Percentiles rank a stretch among this genome's conserved stretches.
Conservation (phyloP, 2,888 invertebrate species). For the Physocephala rufipes region DNA sequence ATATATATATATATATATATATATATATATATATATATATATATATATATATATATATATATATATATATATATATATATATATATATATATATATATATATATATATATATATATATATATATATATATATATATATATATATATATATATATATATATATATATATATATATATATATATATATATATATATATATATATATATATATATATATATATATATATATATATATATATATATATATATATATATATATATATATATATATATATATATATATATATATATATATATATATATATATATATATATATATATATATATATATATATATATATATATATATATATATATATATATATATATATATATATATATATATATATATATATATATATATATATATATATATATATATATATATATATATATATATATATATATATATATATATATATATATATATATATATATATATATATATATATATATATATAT, state of each 20-base stretch:
- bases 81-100: constrained; percentile 17
- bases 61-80: background rate
- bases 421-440: constrained; percentile 19
- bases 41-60: constrained; percentile 7
- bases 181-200: constrained; percentile 17
- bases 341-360: constrained; percentile 7
- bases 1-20: constrained; percentile 14
- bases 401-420: constrained; percentile 14
- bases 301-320: constrained; percentile 14
- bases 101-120: constrained; percentile 14
- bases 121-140: constrained; percentile 19
- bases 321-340: constrained; percentile 19
- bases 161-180: background rate
- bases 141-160: constrained; percentile 7
- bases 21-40: constrained; percentile 19
- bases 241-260: constrained; percentile 7
- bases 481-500: constrained; percentile 17
- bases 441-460: constrained; percentile 7
- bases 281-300: constrained; percentile 17
- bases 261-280: background rate
- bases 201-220: constrained; percentile 14
- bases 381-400: constrained; percentile 17
- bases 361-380: background rate
- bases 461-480: background rate
- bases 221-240: constrained; percentile 19